Base-by-base conservation (phyloP, 2,797 vertebrate genomes). In the Prunella strophiata region DNA sequence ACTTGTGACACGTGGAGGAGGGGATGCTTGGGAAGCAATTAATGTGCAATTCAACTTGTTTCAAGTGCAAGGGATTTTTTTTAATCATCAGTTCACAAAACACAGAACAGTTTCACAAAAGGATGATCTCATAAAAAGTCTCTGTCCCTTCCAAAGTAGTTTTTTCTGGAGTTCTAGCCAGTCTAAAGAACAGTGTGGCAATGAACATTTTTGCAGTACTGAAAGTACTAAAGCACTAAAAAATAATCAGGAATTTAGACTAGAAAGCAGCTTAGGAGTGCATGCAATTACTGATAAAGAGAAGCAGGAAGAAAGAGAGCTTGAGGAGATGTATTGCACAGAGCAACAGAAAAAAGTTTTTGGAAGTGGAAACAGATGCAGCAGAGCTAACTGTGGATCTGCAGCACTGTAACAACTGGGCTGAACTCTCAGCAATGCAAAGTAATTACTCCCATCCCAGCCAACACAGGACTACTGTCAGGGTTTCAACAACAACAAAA, bases 1-100 rank as follows among this genome's bases (percentile, higher is more conserved):
- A 57, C 5, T 77, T 87, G 20, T 57, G 45, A 82, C 11, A 16
- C 0, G 0, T 15, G 27, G 25, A 10, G 14, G 8, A 25, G 5
- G 29, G 4, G 11, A 23, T 65, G 30, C 11, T 22, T 51, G 47
- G 25, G 17, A 78, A 81, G 61, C 9, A 73, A 77, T 42, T 48
- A 0, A 48, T 16, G 22, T 29, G 27, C 66, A 77, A 63, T 36
- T 47, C 13, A 34, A 21, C 14, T n/a, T 47, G 30, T 52, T 75
- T n/a, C n/a, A 65, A 58, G 26, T 23, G 40, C 45, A 83, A 51
- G 22, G 12, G 7, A 5, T 7, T 36, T 73, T 88, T 55, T 26
- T 5, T 45, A 40, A 85, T 48, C 25, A 63, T 43, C 50, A 67
- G 36, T 62, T 51, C 30, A 63, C 14, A 38, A 88, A 85, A 65